Evolutionary conservation across 1,140 invertebrate genomes (phyloP).

Genomic region (Aphis craccivora): DNA sequence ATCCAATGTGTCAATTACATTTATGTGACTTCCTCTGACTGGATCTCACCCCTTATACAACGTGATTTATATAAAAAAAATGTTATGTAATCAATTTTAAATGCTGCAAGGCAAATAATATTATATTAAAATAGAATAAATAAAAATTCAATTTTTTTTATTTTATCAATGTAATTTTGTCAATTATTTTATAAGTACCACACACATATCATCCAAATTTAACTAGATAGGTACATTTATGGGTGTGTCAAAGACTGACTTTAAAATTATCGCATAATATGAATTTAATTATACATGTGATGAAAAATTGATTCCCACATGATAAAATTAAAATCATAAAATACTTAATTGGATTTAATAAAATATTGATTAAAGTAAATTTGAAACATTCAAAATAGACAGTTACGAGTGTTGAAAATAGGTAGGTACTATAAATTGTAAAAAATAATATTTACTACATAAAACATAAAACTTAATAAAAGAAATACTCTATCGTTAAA

Average conservation of each 20-base stretch:
- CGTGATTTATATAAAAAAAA: background rate
- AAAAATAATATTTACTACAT: too few species aligned
- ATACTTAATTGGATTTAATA: too few species aligned
- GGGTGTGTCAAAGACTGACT: background rate
- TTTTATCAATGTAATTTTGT: background rate
- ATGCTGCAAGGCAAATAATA: background rate
- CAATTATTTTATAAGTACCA: background rate
- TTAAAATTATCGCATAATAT: background rate
- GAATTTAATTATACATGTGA: background rate
- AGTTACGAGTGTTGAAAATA: too few species aligned
- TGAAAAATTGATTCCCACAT: background rate
- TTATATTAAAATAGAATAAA: background rate
- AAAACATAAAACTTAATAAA: background rate
- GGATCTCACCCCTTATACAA: background rate
- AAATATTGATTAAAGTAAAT: too few species aligned
- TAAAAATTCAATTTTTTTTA: background rate
- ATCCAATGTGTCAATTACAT: slow-evolving; percentile 50
- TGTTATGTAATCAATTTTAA: background rate
- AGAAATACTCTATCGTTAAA: background rate
- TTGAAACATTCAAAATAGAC: too few species aligned
- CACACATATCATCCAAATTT: background rate
- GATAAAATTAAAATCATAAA: too few species aligned
- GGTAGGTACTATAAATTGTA: too few species aligned
- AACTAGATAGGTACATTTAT: background rate
- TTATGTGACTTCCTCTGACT: background rate